Evolutionary conservation across 2,888 invertebrate species (phyloP).

Genomic region (Boloria euphrosyne): DNA sequence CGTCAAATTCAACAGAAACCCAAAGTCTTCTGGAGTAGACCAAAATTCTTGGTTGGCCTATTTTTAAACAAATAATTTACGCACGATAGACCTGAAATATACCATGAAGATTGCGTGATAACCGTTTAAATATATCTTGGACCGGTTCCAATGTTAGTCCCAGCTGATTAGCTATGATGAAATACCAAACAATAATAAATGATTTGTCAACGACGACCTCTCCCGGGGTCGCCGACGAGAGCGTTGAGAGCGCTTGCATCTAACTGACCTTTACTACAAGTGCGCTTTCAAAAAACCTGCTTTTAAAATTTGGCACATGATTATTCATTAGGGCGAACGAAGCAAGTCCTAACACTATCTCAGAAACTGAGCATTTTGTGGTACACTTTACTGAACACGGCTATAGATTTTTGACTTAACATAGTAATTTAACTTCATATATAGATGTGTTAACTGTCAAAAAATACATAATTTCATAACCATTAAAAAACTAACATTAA

Average conservation of each 20-base stretch:
- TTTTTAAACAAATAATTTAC: background rate
- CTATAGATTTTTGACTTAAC: too few relatives aligned
- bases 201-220: conserved; percentile 36
- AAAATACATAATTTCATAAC: too few relatives aligned
- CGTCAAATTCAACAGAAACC: background rate
- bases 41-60: background rate
- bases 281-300: too few relatives aligned
- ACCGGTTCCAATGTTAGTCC: conserved; percentile 37
- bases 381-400: too few relatives aligned
- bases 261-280: background rate
- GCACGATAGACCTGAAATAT: conserved; percentile 23
- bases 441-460: too few relatives aligned
- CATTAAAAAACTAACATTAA: too few relatives aligned
- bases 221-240: conserved; percentile 11
- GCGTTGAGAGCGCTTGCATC: background rate
- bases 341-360: too few relatives aligned
- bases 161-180: conserved; percentile 42
- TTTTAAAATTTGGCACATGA: too few relatives aligned
- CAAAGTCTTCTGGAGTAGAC: background rate
- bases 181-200: conserved; percentile 40
- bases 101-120: conserved; percentile 34
- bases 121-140: conserved; percentile 41
- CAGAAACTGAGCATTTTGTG: too few relatives aligned
- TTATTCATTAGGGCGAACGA: background rate
- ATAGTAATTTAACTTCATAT: too few relatives aligned